Percentiles rank a stretch among this genome's conserved stretches.
phyloP scores from a whole-genome alignment of 35 echinoderm and acorn worm genomes.

The Lytechinus variegatus region DNA sequence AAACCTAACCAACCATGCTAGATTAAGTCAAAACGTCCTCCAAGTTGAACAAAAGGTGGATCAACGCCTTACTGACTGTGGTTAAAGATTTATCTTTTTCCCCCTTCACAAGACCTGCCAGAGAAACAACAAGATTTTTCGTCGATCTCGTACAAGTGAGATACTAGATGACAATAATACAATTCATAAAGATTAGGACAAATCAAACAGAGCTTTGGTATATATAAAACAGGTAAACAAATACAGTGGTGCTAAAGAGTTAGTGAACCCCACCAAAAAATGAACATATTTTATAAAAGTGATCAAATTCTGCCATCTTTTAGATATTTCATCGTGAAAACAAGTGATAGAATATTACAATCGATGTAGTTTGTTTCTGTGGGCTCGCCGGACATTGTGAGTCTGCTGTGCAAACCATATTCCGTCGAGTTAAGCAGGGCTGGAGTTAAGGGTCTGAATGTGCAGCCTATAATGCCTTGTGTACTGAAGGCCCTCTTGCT shows the following conservation, averaged over 20 bases:
- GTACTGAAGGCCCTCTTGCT: too few relatives aligned
- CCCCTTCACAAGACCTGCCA: neutral
- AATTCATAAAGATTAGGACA: neutral
- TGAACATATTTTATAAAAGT: too few relatives aligned
- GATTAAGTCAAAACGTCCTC: neutral
- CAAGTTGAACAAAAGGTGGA: neutral
- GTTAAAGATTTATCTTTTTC: neutral
- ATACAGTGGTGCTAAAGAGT: neutral
- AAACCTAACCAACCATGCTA: conserved; percentile 8
- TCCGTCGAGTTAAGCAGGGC: too few relatives aligned
- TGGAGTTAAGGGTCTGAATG: too few relatives aligned
- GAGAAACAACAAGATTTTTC: neutral
- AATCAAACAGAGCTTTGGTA: neutral
- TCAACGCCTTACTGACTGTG: neutral
- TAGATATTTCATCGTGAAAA: too few relatives aligned
- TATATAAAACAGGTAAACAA: neutral
- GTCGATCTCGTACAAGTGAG: neutral
- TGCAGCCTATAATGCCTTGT: too few relatives aligned
- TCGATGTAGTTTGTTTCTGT: too few relatives aligned
- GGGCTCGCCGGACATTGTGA: too few relatives aligned
- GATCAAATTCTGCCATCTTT: too few relatives aligned
- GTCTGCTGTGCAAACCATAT: too few relatives aligned
- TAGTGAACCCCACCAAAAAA: too few relatives aligned
- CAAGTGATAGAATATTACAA: too few relatives aligned
- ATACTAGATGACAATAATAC: neutral